Evolutionary conservation across 1,140 invertebrate genomes (phyloP).

Genomic region (Drusus annulatus): DNA sequence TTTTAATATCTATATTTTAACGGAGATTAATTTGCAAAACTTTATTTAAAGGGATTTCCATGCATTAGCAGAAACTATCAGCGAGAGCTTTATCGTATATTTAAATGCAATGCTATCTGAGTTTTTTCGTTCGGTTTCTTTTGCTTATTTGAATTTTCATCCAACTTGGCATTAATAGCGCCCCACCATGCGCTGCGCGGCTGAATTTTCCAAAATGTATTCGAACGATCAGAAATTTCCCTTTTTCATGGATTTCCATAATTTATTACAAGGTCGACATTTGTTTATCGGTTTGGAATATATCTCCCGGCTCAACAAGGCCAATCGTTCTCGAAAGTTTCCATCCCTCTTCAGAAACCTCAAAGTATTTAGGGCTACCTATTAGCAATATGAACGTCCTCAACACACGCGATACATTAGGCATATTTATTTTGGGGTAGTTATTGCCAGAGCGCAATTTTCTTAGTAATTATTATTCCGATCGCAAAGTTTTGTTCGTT

Average conservation of each 20-base stretch:
- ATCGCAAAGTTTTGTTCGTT: too few species aligned
- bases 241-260: constrained; percentile 17
- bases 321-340: constrained; percentile 32
- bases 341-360: constrained; percentile 25
- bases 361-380: background rate
- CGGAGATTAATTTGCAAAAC: too few species aligned
- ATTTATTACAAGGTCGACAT: constrained; percentile 9
- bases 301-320: background rate
- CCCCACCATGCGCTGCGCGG: background rate
- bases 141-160: background rate
- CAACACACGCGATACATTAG: background rate
- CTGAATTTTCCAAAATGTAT: background rate
- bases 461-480: background rate
- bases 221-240: background rate
- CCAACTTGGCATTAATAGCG: background rate
- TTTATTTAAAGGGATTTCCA: too few species aligned
- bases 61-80: too few species aligned
- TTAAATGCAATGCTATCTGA: too few species aligned
- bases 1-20: too few species aligned
- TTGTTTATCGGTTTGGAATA: background rate
- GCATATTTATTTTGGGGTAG: background rate
- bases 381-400: constrained; percentile 5
- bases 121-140: too few species aligned
- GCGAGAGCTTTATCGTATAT: too few species aligned
- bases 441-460: background rate